Base-by-base conservation (phyloP, 2,113 vertebrate species). In the Cyanoliseus patagonus region DNA sequence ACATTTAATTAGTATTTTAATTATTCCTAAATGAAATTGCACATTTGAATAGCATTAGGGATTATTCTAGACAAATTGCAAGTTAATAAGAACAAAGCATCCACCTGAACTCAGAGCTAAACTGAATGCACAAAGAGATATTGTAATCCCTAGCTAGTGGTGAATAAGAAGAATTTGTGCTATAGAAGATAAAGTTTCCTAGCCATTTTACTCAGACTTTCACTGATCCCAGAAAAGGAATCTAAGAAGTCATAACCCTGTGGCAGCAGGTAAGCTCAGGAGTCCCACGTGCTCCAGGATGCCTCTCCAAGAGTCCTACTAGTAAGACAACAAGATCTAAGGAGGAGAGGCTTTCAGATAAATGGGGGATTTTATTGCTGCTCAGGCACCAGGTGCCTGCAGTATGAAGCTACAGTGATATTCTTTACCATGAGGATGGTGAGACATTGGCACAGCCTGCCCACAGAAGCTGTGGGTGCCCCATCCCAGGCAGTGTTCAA, bases 1-100 rank as follows among this genome's bases (percentile, higher is more conserved):
- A 61, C 76, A 88, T 83, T 74, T 89, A 92, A 95, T 92, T 80
- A 35, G 19, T 31, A 33, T 73, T 94, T 86, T 93, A 92, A 95
- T 95, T 84, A 78, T 47, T 59, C 53, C 66, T 70, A 90, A 92
- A 92, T 55, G 80, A 76, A 92, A 91, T 3, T 4, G 1, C 27
- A 37, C 33, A 77, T 91, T 96, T 83, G 46, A 73, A 81, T 55
- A 77, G 82, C 30, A 42, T 81, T 53, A 87, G 74, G 72, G 84
- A 90, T 73, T 51, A 68, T 77, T 83, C 88, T n/a, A 88, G 61
- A 76, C 35, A 92, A 92, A 96, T 53, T 83, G 30, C 20, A 90
- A 28, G 30, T 92, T 88, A 88, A 90, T 10, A 53, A 33, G 46
- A 88, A 91, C 46, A 59, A 88, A 94, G 31, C n/a, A 51, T 30